Evolutionary conservation across 1,140 invertebrate species (phyloP).

Genomic region (Drosophila trapezifrons): DNA sequence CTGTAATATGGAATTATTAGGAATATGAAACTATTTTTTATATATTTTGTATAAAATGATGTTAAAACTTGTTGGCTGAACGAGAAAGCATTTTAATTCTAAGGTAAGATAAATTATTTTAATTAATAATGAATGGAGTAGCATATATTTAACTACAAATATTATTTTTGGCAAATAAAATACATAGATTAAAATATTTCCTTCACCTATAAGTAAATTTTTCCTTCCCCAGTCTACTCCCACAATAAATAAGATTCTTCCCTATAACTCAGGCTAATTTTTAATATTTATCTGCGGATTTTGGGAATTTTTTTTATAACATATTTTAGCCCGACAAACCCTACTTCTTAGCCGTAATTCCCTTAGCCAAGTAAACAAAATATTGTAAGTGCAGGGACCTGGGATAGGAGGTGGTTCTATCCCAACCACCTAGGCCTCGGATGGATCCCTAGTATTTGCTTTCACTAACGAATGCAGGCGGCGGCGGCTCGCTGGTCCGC

Average conservation of each 20-base stretch:
- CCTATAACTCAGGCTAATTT: no score
- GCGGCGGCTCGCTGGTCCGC: conserved; percentile 18
- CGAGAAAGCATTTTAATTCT: no score
- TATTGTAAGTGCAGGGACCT: conserved; percentile 54
- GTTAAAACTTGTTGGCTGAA: no score
- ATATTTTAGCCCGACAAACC: background rate
- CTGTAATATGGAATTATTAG: no score
- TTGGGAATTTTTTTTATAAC: background rate
- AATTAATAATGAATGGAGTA: background rate
- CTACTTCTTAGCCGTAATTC: background rate
- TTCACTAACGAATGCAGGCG: conserved; percentile 78
- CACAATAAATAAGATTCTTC: no score
- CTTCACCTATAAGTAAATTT: no score
- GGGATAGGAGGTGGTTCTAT: conserved; percentile 2
- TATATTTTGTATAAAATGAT: no score
- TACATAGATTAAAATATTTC: no score
- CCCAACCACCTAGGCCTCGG: background rate
- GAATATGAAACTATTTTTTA: no score
- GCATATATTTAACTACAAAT: background rate
- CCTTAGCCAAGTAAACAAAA: conserved; percentile 7
- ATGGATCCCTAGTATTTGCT: conserved; percentile 61
- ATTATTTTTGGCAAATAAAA: background rate
- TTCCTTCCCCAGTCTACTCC: no score
- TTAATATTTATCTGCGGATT: background rate
- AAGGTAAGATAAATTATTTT: background rate